Percentiles rank a stretch among this genome's conserved stretches.
Conservation (phyloP, 2,888 invertebrate species). For the Pasiphila rectangulata region DNA sequence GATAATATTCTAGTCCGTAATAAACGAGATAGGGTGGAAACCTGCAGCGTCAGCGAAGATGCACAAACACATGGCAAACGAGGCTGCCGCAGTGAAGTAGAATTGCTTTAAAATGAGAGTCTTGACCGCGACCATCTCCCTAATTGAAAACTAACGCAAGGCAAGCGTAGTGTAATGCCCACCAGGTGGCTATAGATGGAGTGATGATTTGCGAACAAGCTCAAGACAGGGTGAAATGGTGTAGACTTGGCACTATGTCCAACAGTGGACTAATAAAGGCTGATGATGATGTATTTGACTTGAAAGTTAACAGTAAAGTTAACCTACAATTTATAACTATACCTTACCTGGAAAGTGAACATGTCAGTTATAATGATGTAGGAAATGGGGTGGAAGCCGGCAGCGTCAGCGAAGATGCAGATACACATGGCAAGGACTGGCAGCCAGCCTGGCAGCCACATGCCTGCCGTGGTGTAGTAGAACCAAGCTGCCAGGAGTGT, state of each 20-base stretch:
- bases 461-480: slow-evolving; percentile 57
- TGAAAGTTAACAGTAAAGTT: too few species aligned
- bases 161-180: too few species aligned
- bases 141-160: too few species aligned
- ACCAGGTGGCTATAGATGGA: too few species aligned
- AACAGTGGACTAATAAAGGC: too few species aligned
- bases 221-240: too few species aligned
- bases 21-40: slow-evolving; percentile 73
- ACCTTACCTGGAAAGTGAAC: slow-evolving; percentile 67
- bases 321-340: too few species aligned
- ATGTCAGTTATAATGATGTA: slow-evolving; percentile 73
- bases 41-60: slow-evolving; percentile 74
- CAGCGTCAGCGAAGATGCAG: slow-evolving; percentile 71
- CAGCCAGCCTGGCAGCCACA: slow-evolving; percentile 70
- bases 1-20: slow-evolving; percentile 70
- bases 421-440: slow-evolving; percentile 70
- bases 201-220: too few species aligned
- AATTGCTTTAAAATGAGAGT: slow-evolving; percentile 63
- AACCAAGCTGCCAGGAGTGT: slow-evolving; percentile 64
- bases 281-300: too few species aligned
- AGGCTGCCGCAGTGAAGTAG: slow-evolving; percentile 57
- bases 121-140: slow-evolving; percentile 68
- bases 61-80: slow-evolving; percentile 67
- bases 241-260: too few species aligned
- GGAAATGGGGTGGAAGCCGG: slow-evolving; percentile 72